Evolutionary conservation across 2,888 invertebrate genomes (phyloP), one percentile per base, ranked within the genome.

Genomic region (Clepsis dumicolana): DNA sequence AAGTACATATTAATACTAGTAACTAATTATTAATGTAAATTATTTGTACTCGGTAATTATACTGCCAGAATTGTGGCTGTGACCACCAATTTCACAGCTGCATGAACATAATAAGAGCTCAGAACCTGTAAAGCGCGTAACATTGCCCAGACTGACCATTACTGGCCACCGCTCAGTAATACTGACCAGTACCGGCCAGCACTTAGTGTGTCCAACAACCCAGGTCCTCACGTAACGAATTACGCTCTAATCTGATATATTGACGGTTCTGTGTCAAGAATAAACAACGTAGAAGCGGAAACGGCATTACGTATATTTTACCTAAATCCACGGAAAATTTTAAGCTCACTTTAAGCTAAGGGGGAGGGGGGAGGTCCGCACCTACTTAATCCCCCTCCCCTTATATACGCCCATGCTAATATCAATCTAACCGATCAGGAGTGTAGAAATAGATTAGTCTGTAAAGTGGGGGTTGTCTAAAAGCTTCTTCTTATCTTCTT

Each of bases 221-320:
- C 57, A 67, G 63, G 44, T 29, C 24, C 38, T 53, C 67, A 63
- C 67, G 67, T 67, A 67, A 67, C 57, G 67, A 57, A 63, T 63
- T 67, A 67, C 57, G 67, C 56, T 62, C 24, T 57, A 63, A 67
- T 67, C 67, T 41, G 56, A 67, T 67, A 41, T 62, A 63, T 67
- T 63, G 41, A 52, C 50, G 63, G 62, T 67, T 52, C 41, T 52
- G 61, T 44, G 53, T 41, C 7, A 32, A 65, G 60, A 65, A n/a
- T 41, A 66, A 16, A 29, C 1, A 14, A 12, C 16, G 18, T 8
- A 65, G 61, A 53, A 10, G 29, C 41, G 52, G 21, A 27, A 16
- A 16, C 10, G 12, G 4, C 4, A 21, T 1, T 1, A 3, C 8
- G 18, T 18, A 44, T 44, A 44, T 44, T 44, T 16, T 44, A 16